Evolutionary conservation across 2,113 vertebrate species (phyloP), one percentile per base, ranked within the genome.

Genomic region (Daubentonia madagascariensis): DNA sequence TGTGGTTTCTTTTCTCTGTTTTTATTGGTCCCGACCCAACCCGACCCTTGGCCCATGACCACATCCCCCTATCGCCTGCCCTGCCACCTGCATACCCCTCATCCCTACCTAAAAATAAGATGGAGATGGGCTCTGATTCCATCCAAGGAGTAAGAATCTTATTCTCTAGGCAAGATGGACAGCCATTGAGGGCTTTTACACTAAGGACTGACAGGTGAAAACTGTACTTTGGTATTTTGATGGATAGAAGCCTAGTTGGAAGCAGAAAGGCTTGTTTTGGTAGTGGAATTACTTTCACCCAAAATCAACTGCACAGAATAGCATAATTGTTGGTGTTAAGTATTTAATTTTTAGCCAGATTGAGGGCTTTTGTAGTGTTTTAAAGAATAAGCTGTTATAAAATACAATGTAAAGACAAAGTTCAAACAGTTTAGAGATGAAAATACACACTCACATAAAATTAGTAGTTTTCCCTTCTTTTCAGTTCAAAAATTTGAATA

Each of bases 401-500:
- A 73, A 57, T 72, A 52, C 76, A 68, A 79, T 59, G 18, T 91
- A 83, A 87, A 79, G 32, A 52, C 8, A 37, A 73, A 80, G 45
- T 28, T 3, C 23, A 90, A 92, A 17, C 30, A 79, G 61, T 88
- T 96, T 84, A 85, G 28, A 95, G 91, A 79, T 91, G n/a, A 91
- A 95, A 75, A 91, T 59, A 67, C 2, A 91, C 48, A 67, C 18
- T 75, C 8, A 57, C 54, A 20, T 57, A 57, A 40, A 81, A 37
- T 73, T 83, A 96, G 9, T 78, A 59, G 61, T 67, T 87, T 86
- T 70, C 52, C 52, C 45, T 75, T 61, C 76, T 70, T 79, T 91
- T 92, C 59, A 73, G 54, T 79, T 84, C 81, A 73, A 90, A 97
- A 91, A 16, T 75, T 93, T 87, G 75, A 93, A 48, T 48, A 50